Evolutionary conservation across 2,888 invertebrate species (phyloP), one percentile per base, ranked within the genome.

Genomic region (Metopia argyrocephala): DNA sequence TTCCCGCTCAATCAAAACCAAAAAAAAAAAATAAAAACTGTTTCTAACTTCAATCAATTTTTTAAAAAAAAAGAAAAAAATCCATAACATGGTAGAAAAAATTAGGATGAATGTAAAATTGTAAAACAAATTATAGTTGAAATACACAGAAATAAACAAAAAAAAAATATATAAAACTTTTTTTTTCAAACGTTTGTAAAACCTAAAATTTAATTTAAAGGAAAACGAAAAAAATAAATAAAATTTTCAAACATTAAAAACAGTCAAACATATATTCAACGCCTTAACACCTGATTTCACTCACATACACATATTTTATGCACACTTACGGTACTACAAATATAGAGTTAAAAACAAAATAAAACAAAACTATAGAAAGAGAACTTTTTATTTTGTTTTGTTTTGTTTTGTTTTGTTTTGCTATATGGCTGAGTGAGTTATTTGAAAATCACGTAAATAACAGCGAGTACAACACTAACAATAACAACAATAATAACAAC

Each of bases 391-490:
- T 6, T 38, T 38, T 2, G 3, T 38, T 38, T 38, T 9, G 12
- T 12, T 9, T 9, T 38, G 15, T 6, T 38, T 38, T 2, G 3
- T 38, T 38, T 38, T 9, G 12, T 12, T 9, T 9, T 38, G 15
- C n/a, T n/a, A n/a, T n/a, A 38, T 38, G 38, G 38, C 15, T 38
- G 38, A 3, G 12, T 38, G 76, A 82, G 78, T 80, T 82, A 81
- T 79, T 83, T 66, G 82, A 65, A 83, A 83, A 84, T 83, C 84
- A 84, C 84, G 84, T 83, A 83, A 84, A 83, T 81, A 66, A 57
- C 69, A 78, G 71, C 81, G 69, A 56, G 1, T 46, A 57, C 18
- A 61, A 38, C 59, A 79, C 70, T 50, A 76, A 71, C 68, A 71
- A 68, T 9, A 31, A 38, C 59, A 79, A 71, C 56, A 74, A 62